phyloP scores from a whole-genome alignment of 2,888 invertebrate species.

The Agapetus fuscipes region DNA sequence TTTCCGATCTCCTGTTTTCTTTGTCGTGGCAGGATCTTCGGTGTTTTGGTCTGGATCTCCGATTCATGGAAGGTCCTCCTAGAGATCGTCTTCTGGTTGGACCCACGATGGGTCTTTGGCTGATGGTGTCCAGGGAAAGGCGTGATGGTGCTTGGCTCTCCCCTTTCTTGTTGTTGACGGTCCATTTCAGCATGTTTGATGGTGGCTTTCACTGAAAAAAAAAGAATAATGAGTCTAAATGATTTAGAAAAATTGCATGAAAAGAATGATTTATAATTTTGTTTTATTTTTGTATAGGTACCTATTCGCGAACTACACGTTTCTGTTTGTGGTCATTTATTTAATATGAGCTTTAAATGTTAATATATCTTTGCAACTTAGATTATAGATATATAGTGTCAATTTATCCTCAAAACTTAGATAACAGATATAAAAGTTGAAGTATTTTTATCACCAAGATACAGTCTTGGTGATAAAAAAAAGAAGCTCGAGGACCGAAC shows the following conservation, averaged over 20 bases:
- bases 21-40: conserved; percentile 28
- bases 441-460: too few species aligned
- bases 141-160: conserved; percentile 27
- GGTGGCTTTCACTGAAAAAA: conserved; percentile 34
- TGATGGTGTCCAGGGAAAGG: conserved; percentile 33
- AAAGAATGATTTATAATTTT: neutral
- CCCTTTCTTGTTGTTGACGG: conserved; percentile 37
- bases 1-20: conserved; percentile 34
- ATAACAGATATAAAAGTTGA: too few species aligned
- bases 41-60: conserved; percentile 30
- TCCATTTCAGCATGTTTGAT: conserved; percentile 59
- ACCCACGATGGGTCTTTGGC: conserved; percentile 40
- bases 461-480: too few species aligned
- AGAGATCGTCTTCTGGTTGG: conserved; percentile 35
- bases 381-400: too few species aligned
- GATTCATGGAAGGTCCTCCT: conserved; percentile 32
- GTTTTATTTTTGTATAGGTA: too few species aligned
- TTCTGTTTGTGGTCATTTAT: too few species aligned
- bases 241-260: neutral
- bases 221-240: conserved; percentile 9
- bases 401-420: too few species aligned
- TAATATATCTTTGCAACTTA: too few species aligned
- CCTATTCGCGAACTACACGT: too few species aligned
- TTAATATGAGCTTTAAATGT: too few species aligned
- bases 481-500: too few species aligned